These are phyloP conservation scores for Dreissena polymorpha DNA, from an alignment of 1,140 invertebrate species.

Conservation along the genomic window DNA sequence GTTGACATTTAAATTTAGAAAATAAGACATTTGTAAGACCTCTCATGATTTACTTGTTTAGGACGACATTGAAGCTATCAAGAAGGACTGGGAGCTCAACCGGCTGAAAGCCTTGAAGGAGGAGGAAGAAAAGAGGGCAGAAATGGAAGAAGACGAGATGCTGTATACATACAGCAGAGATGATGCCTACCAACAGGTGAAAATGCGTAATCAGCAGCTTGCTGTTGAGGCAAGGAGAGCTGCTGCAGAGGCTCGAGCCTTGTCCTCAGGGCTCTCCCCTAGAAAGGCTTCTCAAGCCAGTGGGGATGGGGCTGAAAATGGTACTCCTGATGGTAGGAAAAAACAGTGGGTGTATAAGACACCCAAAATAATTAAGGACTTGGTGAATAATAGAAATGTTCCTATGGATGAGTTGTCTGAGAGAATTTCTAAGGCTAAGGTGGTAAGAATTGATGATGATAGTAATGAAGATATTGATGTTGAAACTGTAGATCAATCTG, in stretches of 20 bases:
- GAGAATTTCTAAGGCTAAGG: conserved; percentile 24
- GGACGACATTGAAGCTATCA: conserved; percentile 85
- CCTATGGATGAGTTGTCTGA: conserved; percentile 22
- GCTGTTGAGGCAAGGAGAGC: conserved; percentile 52
- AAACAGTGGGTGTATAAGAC: conserved; percentile 54
- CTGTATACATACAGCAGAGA: conserved; percentile 78
- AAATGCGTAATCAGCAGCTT: conserved; percentile 63
- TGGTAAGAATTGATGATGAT: conserved; percentile 29
- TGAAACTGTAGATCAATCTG: conserved; percentile 44
- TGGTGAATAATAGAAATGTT: conserved; percentile 43
- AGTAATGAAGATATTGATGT: conserved; percentile 52
- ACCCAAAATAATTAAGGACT: conserved; percentile 43
- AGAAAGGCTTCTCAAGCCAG: conserved; percentile 18
- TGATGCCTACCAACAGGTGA: conserved; percentile 76
- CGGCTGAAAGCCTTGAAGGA: conserved; percentile 85
- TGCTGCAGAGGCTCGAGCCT: conserved; percentile 46
- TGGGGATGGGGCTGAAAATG: conserved; percentile 27
- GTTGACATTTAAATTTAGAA: not conserved
- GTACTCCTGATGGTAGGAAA: conserved; percentile 1
- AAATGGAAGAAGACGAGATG: conserved; percentile 87
- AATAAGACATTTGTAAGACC: not conserved
- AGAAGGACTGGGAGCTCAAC: conserved; percentile 96
- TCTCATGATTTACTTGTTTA: conserved; percentile 55
- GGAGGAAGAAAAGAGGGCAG: conserved; percentile 80
- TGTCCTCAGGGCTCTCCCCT: conserved; percentile 28